Base-by-base conservation (phyloP, 2,888 invertebrate species). In the Thymelicus sylvestris region DNA sequence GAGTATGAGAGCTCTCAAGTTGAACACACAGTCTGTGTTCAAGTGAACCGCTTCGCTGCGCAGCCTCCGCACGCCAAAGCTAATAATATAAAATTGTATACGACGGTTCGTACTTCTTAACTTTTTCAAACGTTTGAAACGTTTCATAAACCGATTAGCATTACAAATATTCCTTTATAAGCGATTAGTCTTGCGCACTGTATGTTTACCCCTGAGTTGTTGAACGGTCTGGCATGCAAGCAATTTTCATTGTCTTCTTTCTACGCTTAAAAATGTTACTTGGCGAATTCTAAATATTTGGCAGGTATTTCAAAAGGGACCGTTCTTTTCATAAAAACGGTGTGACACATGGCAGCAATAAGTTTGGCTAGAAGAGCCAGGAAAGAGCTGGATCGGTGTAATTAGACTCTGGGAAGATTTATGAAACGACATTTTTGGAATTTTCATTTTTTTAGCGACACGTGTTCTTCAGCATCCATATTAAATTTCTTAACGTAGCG, bases 361-460 rank as follows among this genome's bases (percentile, higher is more conserved):
- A 91, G 90, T 90, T 87, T 88, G 78, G 84, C 77, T 83, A 87
- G 72, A 72, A 73, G 87, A 85, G 84, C 86, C 84, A 85, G 84
- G 82, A 86, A 83, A 84, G 84, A 82, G 84, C 86, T 85, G 88
- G 86, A 88, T 89, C 86, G 84, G 80, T 86, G 89, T 92, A 92
- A 92, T 93, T 93, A 92, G 92, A 92, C 88, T 86, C 82, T 74
- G 82, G 76, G 81, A 86, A 89, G 92, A 92, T 92, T 93, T 92
- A 93, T 91, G 89, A 82, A 77, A 84, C 80, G 85, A 84, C 86
- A 90, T 90, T 87, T 85, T 85, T 83, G 81, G 86, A 91, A 91
- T 91, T 90, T 86, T 86, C 89, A 88, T 87, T 90, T 90, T 91
- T 90, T 85, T 81, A 78, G 81, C 59, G 83, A 83, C 86, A 86